Conservation (phyloP, 2,113 vertebrate genomes). For the Chaetodon auriga region DNA sequence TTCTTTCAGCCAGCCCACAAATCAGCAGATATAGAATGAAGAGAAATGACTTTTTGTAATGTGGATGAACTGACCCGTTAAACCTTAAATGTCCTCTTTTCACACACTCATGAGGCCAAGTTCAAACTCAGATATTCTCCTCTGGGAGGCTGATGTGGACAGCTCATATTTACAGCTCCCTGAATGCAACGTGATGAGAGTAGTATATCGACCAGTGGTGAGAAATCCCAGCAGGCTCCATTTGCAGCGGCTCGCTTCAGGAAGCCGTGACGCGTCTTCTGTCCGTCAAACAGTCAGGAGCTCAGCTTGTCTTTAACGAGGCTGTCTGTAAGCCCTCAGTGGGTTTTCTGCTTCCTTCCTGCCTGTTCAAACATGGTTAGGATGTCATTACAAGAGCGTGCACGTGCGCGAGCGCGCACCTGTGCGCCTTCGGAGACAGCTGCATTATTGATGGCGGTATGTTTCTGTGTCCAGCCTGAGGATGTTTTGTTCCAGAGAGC, state of each 20-base stretch:
- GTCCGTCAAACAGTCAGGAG: conserved; percentile 30
- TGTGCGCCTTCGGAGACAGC: conserved; percentile 1
- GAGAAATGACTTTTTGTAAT: too few species aligned
- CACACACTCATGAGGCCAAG: background rate
- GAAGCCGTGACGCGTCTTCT: conserved; percentile 17
- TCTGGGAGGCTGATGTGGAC: background rate
- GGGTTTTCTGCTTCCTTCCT: conserved; percentile 23
- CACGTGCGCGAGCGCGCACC: background rate
- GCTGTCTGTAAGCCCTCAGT: conserved; percentile 9
- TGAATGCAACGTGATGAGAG: conserved; percentile 35
- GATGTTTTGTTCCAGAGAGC: conserved; percentile 18
- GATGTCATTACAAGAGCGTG: conserved; percentile 33
- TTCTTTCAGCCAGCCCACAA: too few species aligned
- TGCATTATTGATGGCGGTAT: conserved; percentile 50
- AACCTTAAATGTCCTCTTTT: background rate
- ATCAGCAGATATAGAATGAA: too few species aligned
- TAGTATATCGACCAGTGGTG: background rate
- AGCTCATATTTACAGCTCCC: conserved; percentile 32
- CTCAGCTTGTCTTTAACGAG: background rate
- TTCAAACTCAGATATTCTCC: background rate
- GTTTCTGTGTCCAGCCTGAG: background rate
- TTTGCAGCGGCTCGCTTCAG: conserved; percentile 21
- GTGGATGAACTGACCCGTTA: too few species aligned
- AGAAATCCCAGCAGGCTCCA: conserved; percentile 11
- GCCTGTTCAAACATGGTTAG: conserved; percentile 5